phyloP scores from a whole-genome alignment of 1,140 invertebrate species.

The Drosophila ohnishii region DNA sequence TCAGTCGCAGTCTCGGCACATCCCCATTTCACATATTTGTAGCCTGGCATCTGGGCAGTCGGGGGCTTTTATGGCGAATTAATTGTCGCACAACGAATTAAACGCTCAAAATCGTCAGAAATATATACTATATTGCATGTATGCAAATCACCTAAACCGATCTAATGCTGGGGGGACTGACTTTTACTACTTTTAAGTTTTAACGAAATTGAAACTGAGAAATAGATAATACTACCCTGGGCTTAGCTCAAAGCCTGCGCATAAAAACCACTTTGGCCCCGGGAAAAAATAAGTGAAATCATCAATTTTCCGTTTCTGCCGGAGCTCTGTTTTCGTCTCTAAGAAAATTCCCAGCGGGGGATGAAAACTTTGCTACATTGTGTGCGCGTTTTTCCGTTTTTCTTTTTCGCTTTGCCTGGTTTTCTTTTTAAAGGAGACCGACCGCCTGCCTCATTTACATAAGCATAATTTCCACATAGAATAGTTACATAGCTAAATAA shows the following conservation, averaged over 20 bases:
- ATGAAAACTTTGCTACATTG: conserved; percentile 68
- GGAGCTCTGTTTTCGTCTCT: conserved; percentile 8
- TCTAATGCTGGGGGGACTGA: neutral
- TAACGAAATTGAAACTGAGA: conserved; percentile 19
- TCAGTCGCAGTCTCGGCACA: conserved; percentile 10
- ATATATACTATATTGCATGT: conserved; percentile 20
- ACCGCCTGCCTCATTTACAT: conserved; percentile 69
- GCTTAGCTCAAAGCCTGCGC: conserved; percentile 36
- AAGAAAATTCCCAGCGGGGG: conserved; percentile 54
- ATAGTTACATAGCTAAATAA: conserved; percentile 73
- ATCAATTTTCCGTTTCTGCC: conserved; percentile 63
- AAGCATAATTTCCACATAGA: conserved; percentile 82
- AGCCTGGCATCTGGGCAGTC: conserved; percentile 22
- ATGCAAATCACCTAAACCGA: conserved; percentile 22
- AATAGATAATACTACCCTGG: conserved; percentile 1
- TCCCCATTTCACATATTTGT: conserved; percentile 37
- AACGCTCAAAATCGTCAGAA: conserved; percentile 13
- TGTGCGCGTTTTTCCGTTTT: conserved; percentile 27
- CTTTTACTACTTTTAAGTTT: conserved; percentile 45
- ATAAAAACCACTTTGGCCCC: conserved; percentile 62
- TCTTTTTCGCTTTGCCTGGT: conserved; percentile 21
- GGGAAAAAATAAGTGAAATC: conserved; percentile 75
- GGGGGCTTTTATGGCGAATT: conserved; percentile 58
- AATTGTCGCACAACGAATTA: conserved; percentile 44
- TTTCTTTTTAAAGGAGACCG: conserved; percentile 47